Percentiles rank a stretch among this genome's conserved stretches.
Evolutionary conservation across 1,140 invertebrate genomes (phyloP).

Genomic region (Pinna nobilis): DNA sequence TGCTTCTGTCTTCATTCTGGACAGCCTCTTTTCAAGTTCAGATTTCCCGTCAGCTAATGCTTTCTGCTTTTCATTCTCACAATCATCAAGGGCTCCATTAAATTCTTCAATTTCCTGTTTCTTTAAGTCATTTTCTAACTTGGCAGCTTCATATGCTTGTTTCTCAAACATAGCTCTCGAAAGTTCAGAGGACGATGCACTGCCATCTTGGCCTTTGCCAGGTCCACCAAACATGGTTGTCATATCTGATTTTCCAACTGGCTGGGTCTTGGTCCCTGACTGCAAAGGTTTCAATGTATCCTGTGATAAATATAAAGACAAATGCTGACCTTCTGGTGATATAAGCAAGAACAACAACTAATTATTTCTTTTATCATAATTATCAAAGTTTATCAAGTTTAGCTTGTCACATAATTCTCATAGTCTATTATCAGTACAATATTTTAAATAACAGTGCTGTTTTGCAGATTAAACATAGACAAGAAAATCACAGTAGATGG

Average conservation of each 20-base stretch:
- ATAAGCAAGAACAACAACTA: too few species aligned
- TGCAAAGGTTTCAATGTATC: conserved; percentile 15
- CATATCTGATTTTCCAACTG: background rate
- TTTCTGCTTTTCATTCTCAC: conserved; percentile 62
- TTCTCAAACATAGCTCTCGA: conserved; percentile 67
- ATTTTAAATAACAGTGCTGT: too few species aligned
- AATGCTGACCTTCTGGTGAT: too few species aligned
- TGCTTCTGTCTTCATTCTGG: conserved; percentile 56
- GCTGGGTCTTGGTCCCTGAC: conserved; percentile 26
- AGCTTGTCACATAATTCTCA: too few species aligned
- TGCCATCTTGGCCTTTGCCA: conserved; percentile 27
- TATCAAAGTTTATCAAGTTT: too few species aligned
- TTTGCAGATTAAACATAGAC: too few species aligned
- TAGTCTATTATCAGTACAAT: too few species aligned
- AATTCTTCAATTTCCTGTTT: conserved; percentile 61
- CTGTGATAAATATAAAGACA: background rate
- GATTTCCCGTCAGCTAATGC: conserved; percentile 52
- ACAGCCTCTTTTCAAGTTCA: conserved; percentile 59
- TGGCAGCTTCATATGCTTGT: conserved; percentile 70
- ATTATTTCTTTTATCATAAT: too few species aligned
- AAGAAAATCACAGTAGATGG: too few species aligned
- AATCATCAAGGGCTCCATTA: conserved; percentile 61
- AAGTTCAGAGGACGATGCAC: conserved; percentile 34
- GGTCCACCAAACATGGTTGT: conserved; percentile 28
- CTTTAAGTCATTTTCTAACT: conserved; percentile 67